Percentiles rank a stretch among this genome's conserved stretches.
phyloP scores from a whole-genome alignment of 2,797 vertebrate species.

The Malurus leucopterus region DNA sequence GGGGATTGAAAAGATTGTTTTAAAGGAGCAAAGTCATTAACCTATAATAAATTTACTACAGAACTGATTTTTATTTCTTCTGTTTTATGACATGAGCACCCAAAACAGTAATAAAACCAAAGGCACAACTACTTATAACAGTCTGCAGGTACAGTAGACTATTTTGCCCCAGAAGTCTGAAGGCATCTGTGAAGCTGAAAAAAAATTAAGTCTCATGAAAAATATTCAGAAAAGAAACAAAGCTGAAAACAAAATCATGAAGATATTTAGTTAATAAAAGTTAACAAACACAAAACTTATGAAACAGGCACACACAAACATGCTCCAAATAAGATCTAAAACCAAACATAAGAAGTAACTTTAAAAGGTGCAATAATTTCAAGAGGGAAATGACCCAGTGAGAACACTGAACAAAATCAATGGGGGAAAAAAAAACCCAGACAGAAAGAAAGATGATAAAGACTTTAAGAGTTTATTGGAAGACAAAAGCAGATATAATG shows the following conservation, averaged over 20 bases:
- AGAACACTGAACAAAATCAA: constrained; percentile 13
- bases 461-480: constrained; percentile 76
- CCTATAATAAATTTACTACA: not conserved
- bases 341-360: not conserved
- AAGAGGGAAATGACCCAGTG: not conserved
- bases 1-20: not conserved
- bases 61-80: not conserved
- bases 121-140: not conserved
- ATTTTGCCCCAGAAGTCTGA: not conserved
- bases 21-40: not conserved
- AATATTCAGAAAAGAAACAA: not conserved
- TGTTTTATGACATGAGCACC: not conserved
- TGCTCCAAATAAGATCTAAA: not conserved
- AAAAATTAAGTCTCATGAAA: not conserved
- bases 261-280: not conserved
- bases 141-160: not conserved
- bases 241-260: not conserved
- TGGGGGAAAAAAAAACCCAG: constrained; percentile 31
- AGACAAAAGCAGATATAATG: constrained; percentile 64
- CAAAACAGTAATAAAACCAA: not conserved
- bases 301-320: not conserved
- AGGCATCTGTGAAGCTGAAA: not conserved
- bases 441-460: constrained; percentile 66
- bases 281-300: not conserved
- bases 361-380: not conserved